Evolutionary conservation across 2,797 vertebrate genomes (phyloP).

Genomic region (Tapirus indicus): DNA sequence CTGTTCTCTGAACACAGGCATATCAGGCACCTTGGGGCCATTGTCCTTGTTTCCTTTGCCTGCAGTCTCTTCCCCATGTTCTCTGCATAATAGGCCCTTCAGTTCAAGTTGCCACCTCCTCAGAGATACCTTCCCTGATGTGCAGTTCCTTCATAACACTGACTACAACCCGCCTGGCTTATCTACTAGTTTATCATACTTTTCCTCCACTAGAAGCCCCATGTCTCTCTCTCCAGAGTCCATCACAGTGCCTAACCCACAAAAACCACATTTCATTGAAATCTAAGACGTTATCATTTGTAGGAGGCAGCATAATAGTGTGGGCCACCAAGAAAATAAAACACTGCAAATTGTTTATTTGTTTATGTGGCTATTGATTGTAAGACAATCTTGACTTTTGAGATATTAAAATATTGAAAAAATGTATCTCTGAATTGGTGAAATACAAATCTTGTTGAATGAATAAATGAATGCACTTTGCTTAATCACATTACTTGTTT

Average conservation of each 20-base stretch:
- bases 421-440: background rate
- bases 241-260: background rate
- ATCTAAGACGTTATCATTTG: background rate
- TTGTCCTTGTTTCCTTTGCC: background rate
- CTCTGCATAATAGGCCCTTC: background rate
- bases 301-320: background rate
- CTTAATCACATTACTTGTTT: slow-evolving; percentile 29
- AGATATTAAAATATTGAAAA: background rate
- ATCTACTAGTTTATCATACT: background rate
- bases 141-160: background rate
- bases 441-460: background rate
- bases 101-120: background rate
- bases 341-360: background rate
- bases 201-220: background rate
- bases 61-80: background rate
- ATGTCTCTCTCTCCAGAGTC: background rate
- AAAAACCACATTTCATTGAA: slow-evolving; percentile 4
- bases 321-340: background rate
- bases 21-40: background rate
- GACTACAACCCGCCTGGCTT: background rate
- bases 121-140: background rate
- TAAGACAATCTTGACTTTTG: background rate
- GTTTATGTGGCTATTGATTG: background rate
- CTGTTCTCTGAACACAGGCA: background rate
- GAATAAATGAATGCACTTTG: background rate